Percentiles rank a stretch among this genome's conserved stretches.
Evolutionary conservation across 2,113 vertebrate genomes (phyloP).

Genomic region (Sardina pilchardus): DNA sequence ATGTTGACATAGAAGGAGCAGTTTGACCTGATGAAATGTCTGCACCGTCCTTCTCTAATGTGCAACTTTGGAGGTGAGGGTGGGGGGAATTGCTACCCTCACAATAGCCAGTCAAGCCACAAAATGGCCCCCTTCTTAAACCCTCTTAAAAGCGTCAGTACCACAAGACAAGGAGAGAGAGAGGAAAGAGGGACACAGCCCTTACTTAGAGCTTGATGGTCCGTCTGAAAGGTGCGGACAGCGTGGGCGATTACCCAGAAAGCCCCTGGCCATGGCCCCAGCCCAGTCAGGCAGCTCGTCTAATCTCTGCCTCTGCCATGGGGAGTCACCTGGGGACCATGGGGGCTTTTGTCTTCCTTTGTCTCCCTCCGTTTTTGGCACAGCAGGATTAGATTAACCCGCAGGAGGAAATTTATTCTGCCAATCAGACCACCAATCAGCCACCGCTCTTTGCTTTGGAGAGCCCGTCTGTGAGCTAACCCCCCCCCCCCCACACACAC

Average conservation of each 20-base stretch:
- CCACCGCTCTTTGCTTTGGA: not conserved
- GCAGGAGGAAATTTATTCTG: not conserved
- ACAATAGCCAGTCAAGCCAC: not conserved
- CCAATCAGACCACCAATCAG: constrained; percentile 12
- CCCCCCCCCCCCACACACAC: not conserved
- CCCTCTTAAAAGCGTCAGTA: not conserved
- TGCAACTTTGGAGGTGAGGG: not conserved
- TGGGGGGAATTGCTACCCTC: not conserved
- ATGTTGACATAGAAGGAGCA: not conserved
- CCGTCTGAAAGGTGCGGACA: not conserved
- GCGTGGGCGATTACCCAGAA: not conserved
- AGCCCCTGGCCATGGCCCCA: not conserved
- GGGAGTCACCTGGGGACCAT: not conserved
- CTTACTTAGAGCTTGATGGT: not conserved
- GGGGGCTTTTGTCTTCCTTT: not conserved
- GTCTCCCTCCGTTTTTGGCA: not conserved
- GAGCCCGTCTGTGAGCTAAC: not conserved
- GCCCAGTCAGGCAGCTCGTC: not conserved
- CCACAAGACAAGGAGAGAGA: not conserved
- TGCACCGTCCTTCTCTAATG: not conserved
- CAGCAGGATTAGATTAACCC: not conserved
- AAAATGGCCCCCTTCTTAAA: not conserved
- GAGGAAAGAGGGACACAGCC: not conserved
- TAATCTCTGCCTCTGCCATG: not conserved
- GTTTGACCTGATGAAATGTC: not conserved